Percentiles rank a stretch among this genome's conserved stretches.
Evolutionary conservation across 92 coral and sea anemone species (phyloP).

Genomic region (Anthopleura xanthogrammica): DNA sequence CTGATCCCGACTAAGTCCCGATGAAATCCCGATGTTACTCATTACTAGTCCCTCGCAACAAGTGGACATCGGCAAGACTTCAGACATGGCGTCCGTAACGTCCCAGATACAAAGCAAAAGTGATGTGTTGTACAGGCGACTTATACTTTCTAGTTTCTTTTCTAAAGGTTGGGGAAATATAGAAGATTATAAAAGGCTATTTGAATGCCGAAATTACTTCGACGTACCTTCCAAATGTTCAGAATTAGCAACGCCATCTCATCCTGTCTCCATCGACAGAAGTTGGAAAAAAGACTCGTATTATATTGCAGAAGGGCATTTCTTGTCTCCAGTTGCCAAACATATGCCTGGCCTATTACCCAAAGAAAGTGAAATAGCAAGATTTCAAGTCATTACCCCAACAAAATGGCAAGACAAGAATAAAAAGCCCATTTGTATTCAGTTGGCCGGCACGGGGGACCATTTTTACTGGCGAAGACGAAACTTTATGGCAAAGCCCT

Average conservation of each 20-base stretch:
- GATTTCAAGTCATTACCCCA: conserved; percentile 85
- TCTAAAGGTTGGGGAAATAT: conserved; percentile 92
- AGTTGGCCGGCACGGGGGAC: conserved; percentile 96
- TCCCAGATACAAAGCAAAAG: conserved; percentile 66
- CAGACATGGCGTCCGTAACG: conserved; percentile 35
- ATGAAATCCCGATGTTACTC: background rate
- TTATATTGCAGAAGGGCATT: conserved; percentile 90
- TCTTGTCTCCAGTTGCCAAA: conserved; percentile 85
- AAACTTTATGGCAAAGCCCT: conserved; percentile 93
- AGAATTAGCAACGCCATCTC: conserved; percentile 48
- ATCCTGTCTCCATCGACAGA: conserved; percentile 74
- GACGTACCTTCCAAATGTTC: conserved; percentile 47
- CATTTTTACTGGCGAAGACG: conserved; percentile 94
- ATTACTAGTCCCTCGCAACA: background rate
- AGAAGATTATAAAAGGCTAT: conserved; percentile 57
- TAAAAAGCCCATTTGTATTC: conserved; percentile 81
- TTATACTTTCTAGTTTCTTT: conserved; percentile 80
- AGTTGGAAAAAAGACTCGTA: conserved; percentile 72
- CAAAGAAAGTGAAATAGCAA: conserved; percentile 86
- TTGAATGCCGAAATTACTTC: conserved; percentile 66
- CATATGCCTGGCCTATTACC: conserved; percentile 80
- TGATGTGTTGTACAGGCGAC: conserved; percentile 81
- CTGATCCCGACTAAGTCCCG: background rate
- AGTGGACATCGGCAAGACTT: background rate
- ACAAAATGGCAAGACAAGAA: conserved; percentile 59